Conservation (phyloP, 2,113 vertebrate genomes). For the Ceyx margarethae region DNA sequence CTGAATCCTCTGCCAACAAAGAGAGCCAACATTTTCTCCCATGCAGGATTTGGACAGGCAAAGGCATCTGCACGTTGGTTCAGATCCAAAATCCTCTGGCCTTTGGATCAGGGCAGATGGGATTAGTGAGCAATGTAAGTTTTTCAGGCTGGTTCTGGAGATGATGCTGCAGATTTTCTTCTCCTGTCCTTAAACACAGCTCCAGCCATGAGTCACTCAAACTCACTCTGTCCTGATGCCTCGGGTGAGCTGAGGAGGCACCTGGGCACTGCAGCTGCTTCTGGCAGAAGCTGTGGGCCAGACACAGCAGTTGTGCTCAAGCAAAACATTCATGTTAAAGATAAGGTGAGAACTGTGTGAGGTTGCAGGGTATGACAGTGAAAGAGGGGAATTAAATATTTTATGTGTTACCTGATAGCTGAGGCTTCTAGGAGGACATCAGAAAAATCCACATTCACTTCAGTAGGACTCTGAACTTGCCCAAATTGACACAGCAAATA, state of each 20-base stretch:
- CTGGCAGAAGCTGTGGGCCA: neutral
- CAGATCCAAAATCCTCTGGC: constrained; percentile 27
- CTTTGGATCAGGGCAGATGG: constrained; percentile 37
- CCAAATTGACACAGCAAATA: neutral
- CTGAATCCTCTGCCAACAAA: constrained; percentile 20
- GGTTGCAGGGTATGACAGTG: neutral
- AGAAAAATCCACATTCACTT: neutral
- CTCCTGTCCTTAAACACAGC: constrained; percentile 13
- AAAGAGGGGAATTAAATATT: neutral
- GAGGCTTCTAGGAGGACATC: neutral
- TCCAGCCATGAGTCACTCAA: neutral
- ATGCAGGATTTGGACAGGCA: neutral
- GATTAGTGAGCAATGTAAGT: neutral
- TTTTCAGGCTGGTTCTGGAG: constrained; percentile 19
- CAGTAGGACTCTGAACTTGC: neutral
- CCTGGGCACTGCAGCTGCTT: neutral
- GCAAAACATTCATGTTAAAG: neutral
- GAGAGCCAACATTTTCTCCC: constrained; percentile 42
- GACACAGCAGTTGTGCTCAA: neutral
- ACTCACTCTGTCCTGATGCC: neutral
- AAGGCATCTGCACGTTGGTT: neutral
- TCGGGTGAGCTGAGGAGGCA: constrained; percentile 6
- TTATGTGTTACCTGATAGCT: neutral
- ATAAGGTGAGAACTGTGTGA: neutral
- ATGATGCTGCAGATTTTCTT: constrained; percentile 51